Conservation (phyloP, 1,140 invertebrate genomes). For the Magallana gigas region DNA sequence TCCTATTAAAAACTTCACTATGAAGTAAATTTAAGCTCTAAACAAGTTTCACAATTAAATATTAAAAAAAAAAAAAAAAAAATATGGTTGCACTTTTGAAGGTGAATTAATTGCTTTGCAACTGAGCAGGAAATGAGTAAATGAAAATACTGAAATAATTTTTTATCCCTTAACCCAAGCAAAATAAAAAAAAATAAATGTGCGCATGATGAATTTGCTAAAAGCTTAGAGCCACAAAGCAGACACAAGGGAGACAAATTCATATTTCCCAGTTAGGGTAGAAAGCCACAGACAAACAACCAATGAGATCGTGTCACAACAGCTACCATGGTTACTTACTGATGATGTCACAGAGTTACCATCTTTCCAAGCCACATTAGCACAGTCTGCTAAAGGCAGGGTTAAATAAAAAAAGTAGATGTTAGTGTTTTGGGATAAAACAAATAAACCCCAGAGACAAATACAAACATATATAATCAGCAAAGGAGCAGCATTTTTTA, state of each 20-base stretch:
- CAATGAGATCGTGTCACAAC: not conserved
- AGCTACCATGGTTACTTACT: conserved; percentile 14
- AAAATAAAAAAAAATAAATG: not conserved
- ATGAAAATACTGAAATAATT: not conserved
- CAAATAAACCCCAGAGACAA: not conserved
- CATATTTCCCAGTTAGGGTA: not conserved
- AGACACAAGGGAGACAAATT: not conserved
- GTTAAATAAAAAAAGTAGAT: conserved; percentile 22
- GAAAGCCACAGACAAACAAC: conserved; percentile 9
- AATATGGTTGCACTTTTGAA: not conserved
- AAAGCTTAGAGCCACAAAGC: not conserved
- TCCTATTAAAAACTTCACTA: not conserved
- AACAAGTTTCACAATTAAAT: not conserved
- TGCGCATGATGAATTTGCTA: too few relatives aligned
- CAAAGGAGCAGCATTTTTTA: not conserved
- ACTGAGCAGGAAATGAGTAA: not conserved
- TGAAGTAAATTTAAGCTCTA: not conserved
- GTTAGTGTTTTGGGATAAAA: not conserved
- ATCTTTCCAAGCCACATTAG: conserved; percentile 35
- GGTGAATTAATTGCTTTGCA: not conserved
- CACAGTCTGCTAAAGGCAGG: conserved; percentile 14
- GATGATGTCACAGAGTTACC: conserved; percentile 17
- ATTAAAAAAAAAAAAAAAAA: not conserved
- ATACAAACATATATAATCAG: not conserved
- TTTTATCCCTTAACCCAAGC: not conserved